Base-by-base conservation (phyloP, 1,140 invertebrate species). In the Triops cancriformis region DNA sequence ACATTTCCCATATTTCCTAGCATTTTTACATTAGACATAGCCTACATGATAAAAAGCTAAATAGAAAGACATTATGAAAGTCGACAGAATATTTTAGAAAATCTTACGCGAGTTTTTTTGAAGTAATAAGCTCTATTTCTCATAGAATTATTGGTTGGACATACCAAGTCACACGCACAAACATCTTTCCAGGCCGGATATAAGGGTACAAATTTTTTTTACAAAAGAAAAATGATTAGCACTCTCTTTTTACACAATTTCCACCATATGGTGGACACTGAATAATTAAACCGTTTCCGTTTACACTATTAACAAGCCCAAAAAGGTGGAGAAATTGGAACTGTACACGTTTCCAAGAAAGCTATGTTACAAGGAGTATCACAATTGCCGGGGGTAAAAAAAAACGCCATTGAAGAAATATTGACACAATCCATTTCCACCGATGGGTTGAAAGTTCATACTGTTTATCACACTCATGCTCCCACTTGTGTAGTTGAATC, bases 291-390 rank as follows among this genome's bases (percentile, higher is more conserved):
- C 23, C 7, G 51, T 23, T 23, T 64, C 23, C 51, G 23, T 64
- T 64, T 23, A 23, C 51, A 64, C 51, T 64, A 64, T 64, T 10
- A 64, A 64, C 51, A 64, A 64, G 23, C 51, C 51, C 51, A 23
- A 64, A 64, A 23, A 64, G 23, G 1, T 64, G 51, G 51, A n/a
- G 51, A 64, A 64, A 5, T 64, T 18, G 51, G 23, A 64, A 64
- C 51, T 64, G 51, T 64, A 64, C 51, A 64, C 51, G 18, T 64
- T 64, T 64, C 51, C 51, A 64, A 64, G 23, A 18, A 64, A 64
- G 51, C 51, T 64, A 64, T 64, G 6, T 64, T 64, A 64, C 51
- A 64, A 64, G n/a, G 51, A 64, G 51, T 64, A 64, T 64, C 51
- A 64, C 51, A 64, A 64, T 23, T 64, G 51, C 51, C 10, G 51